Percentiles rank a stretch among this genome's conserved stretches.
Conservation (phyloP, 2,888 invertebrate genomes). For the Adela reaumurella region DNA sequence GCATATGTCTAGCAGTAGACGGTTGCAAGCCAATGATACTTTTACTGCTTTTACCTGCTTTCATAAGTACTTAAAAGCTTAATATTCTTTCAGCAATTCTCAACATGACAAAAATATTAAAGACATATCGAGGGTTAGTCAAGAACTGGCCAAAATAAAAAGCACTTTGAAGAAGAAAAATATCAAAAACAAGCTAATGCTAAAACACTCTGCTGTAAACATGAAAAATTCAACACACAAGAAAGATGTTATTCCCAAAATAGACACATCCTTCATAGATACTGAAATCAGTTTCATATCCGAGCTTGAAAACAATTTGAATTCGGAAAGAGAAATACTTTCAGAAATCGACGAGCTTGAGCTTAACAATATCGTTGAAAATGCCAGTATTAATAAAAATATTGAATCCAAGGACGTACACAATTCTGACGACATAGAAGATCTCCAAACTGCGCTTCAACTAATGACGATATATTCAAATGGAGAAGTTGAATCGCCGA, state of each 20-base stretch:
- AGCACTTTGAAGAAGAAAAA: constrained; percentile 25
- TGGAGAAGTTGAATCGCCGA: constrained; percentile 10
- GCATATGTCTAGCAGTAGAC: too few relatives aligned
- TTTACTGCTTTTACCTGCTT: too few relatives aligned
- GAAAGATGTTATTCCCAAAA: neutral
- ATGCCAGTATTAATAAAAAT: constrained; percentile 17
- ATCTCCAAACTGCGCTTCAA: constrained; percentile 32
- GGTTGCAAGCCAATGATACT: too few relatives aligned
- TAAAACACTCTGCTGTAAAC: constrained; percentile 22
- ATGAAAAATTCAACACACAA: constrained; percentile 20
- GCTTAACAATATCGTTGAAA: constrained; percentile 1
- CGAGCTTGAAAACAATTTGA: constrained; percentile 11
- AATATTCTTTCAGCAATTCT: neutral
- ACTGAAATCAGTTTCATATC: constrained; percentile 4
- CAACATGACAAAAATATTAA: neutral
- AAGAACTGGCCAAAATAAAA: constrained; percentile 30
- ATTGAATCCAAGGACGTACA: constrained; percentile 17
- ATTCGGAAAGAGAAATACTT: constrained; percentile 10
- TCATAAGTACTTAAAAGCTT: too few relatives aligned
- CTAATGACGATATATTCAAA: constrained; percentile 34
- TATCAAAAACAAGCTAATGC: constrained; percentile 26
- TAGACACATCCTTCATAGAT: constrained; percentile 3
- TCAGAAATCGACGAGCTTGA: constrained; percentile 14
- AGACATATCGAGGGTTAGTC: constrained; percentile 16
- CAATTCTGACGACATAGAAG: constrained; percentile 18